phyloP scores from a whole-genome alignment of 2,888 invertebrate species.

The Fragum sueziense region DNA sequence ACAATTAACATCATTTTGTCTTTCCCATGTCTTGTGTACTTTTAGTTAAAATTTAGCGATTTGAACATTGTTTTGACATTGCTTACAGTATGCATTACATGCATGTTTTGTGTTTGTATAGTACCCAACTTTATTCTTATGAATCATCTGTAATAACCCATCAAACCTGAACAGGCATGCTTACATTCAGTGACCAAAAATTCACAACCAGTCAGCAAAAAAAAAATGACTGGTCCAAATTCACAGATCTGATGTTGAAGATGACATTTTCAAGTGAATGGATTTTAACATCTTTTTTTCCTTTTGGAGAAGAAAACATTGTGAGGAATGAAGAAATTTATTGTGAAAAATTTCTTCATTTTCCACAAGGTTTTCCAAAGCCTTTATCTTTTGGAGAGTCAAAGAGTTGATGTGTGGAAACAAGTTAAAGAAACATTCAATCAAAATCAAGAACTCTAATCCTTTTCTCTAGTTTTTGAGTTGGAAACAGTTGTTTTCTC shows the following conservation, averaged over 20 bases:
- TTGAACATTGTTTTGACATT: background rate
- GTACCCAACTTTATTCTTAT: background rate
- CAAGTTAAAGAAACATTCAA: constrained; percentile 81
- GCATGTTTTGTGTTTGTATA: background rate
- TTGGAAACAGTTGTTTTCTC: constrained; percentile 86
- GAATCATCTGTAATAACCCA: background rate
- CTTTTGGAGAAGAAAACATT: too few relatives aligned
- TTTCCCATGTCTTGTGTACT: too few relatives aligned
- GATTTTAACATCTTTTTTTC: too few relatives aligned
- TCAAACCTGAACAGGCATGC: background rate
- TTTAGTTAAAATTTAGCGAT: background rate
- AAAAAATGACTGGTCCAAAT: too few relatives aligned
- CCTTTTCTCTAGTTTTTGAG: constrained; percentile 85
- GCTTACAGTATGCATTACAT: background rate
- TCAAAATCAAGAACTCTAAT: constrained; percentile 83
- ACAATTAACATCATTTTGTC: background rate
- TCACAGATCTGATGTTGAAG: too few relatives aligned
- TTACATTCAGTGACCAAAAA: background rate
- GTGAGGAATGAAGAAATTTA: too few relatives aligned
- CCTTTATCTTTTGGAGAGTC: too few relatives aligned
- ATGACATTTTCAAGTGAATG: too few relatives aligned
- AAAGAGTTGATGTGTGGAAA: too few relatives aligned
- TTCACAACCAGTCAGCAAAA: background rate
- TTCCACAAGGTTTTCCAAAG: too few relatives aligned
- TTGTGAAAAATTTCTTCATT: too few relatives aligned